Percentiles rank a stretch among this genome's conserved stretches.
Conservation (phyloP, 2,888 invertebrate genomes). For the Sphinx pinastri region DNA sequence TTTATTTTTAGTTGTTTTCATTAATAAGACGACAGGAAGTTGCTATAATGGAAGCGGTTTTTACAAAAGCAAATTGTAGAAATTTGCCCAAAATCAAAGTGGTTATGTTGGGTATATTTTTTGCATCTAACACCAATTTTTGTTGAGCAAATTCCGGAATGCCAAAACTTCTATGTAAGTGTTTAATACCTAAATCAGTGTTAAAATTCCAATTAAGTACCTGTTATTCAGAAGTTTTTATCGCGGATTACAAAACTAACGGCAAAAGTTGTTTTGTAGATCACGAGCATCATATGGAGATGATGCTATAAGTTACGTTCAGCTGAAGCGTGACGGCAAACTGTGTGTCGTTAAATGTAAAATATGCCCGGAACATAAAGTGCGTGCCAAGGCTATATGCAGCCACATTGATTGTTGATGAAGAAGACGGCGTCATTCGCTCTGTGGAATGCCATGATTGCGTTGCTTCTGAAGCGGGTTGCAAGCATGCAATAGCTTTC, state of each 20-base stretch:
- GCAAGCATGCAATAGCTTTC: constrained; percentile 51
- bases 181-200: too few relatives aligned
- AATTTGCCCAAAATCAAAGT: constrained; percentile 27
- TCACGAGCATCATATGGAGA: constrained; percentile 40
- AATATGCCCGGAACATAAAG: constrained; percentile 49
- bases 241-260: neutral
- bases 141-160: too few relatives aligned
- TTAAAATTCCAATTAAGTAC: too few relatives aligned
- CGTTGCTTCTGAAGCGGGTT: constrained; percentile 44
- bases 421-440: constrained; percentile 34
- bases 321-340: constrained; percentile 39
- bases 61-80: constrained; percentile 21
- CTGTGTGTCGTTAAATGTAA: constrained; percentile 42
- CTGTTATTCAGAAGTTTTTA: too few relatives aligned
- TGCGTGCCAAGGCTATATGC: constrained; percentile 37
- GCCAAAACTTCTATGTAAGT: neutral
- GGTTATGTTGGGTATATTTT: too few relatives aligned
- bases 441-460: constrained; percentile 44
- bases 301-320: constrained; percentile 35
- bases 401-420: constrained; percentile 40
- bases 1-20: too few relatives aligned
- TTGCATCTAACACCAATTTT: too few relatives aligned
- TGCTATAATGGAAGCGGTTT: constrained; percentile 25
- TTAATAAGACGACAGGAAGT: too few relatives aligned
- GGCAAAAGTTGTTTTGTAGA: neutral